phyloP scores from a whole-genome alignment of 2,797 vertebrate genomes.

The Halcyon smyrnensis region DNA sequence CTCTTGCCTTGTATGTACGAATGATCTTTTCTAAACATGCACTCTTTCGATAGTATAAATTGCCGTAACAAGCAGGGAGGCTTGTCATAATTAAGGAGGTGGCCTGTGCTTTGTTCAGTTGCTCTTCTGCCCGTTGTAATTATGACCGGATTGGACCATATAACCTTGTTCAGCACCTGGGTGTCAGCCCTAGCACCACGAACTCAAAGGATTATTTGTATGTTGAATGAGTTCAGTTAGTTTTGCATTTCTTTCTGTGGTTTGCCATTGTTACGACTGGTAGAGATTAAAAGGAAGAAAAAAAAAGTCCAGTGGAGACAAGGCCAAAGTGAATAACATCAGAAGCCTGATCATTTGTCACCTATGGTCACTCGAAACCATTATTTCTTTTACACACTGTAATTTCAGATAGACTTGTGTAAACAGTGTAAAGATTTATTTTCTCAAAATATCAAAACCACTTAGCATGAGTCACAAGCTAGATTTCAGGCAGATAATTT shows the following conservation, averaged over 20 bases:
- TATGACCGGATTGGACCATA: accelerated
- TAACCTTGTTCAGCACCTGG: not conserved
- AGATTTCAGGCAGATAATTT: slow-evolving; percentile 76
- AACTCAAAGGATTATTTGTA: not conserved
- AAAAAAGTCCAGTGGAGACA: not conserved
- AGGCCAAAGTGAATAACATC: slow-evolving; percentile 62
- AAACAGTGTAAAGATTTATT: slow-evolving; percentile 74
- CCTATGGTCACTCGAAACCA: slow-evolving; percentile 61
- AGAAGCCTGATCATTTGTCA: slow-evolving; percentile 73
- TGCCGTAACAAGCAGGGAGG: not conserved
- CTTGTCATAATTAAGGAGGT: not conserved
- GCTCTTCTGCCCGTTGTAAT: not conserved
- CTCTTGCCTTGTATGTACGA: not conserved
- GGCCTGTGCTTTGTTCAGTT: not conserved
- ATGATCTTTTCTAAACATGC: not conserved
- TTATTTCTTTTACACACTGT: slow-evolving; percentile 70
- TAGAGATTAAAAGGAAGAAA: slow-evolving; percentile 16
- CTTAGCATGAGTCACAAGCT: slow-evolving; percentile 73
- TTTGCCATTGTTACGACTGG: slow-evolving; percentile 6
- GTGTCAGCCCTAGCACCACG: accelerated
- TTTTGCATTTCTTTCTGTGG: not conserved
- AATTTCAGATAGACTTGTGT: slow-evolving; percentile 70
- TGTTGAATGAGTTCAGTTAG: not conserved
- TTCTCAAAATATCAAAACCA: slow-evolving; percentile 75
- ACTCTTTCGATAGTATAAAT: no score